A percentile compares a stretch with the other conserved stretches of the same genome.
phyloP scores from a whole-genome alignment of 2,888 invertebrate species.

The Sussaba pulchella region DNA sequence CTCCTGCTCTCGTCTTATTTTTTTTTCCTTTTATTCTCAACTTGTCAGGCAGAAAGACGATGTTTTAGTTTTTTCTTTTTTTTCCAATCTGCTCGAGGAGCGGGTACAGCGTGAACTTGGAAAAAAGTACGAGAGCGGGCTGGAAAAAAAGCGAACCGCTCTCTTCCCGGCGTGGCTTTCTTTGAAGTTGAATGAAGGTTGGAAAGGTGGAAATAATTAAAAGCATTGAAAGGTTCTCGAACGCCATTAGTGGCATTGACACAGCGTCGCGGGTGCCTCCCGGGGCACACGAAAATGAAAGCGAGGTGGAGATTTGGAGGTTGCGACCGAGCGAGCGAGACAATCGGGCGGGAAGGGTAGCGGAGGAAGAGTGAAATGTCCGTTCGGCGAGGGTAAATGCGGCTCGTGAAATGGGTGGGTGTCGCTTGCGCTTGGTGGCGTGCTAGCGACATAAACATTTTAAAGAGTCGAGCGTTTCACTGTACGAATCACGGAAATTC shows the following conservation, averaged over 20 bases:
- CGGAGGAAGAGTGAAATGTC: conserved; percentile 29
- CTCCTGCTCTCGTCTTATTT: conserved; percentile 20
- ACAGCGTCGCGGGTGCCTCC: conserved; percentile 66
- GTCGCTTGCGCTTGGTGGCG: conserved; percentile 67
- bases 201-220: conserved; percentile 81
- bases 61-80: conserved; percentile 5
- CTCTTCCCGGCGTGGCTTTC: conserved; percentile 67
- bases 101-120: not conserved
- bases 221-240: conserved; percentile 78
- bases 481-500: conserved; percentile 69
- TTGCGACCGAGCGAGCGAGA: conserved; percentile 33
- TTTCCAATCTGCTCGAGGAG: not conserved
- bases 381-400: conserved; percentile 47
- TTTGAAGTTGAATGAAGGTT: conserved; percentile 67
- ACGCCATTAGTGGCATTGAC: conserved; percentile 77
- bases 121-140: conserved; percentile 16
- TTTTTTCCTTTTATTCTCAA: conserved; percentile 18
- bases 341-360: not conserved
- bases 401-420: conserved; percentile 46
- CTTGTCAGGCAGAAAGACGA: not conserved
- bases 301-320: conserved; percentile 48
- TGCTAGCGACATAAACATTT: conserved; percentile 77
- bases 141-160: conserved; percentile 39
- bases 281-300: conserved; percentile 64
- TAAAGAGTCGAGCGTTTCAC: conserved; percentile 73